Conservation (phyloP, 2,888 invertebrate species). For the Onchidella celtica region DNA sequence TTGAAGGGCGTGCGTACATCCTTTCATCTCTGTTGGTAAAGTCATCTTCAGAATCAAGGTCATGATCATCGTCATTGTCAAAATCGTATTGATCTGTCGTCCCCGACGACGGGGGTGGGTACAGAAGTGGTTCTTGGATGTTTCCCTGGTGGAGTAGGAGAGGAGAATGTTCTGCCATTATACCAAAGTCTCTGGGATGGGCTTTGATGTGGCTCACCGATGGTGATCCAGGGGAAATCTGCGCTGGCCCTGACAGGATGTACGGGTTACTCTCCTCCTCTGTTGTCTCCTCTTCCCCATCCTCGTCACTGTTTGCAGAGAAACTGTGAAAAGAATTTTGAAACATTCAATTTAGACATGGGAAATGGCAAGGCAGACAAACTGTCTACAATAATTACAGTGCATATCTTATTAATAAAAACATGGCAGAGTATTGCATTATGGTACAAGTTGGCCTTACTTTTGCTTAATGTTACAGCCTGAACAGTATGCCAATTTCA, state of each 20-base stretch:
- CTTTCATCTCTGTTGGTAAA: constrained; percentile 4
- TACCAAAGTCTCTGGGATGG: background rate
- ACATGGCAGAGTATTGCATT: no score
- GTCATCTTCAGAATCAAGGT: constrained; percentile 6
- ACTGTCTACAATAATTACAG: no score
- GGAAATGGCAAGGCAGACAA: background rate
- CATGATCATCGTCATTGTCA: constrained; percentile 27
- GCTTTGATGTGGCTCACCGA: background rate
- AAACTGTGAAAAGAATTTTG: background rate
- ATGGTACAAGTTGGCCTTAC: no score
- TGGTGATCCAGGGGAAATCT: background rate
- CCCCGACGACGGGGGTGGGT: constrained; percentile 7
- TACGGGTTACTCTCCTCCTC: background rate
- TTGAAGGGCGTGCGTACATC: background rate
- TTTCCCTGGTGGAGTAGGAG: constrained; percentile 20
- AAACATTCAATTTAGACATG: background rate
- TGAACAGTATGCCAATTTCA: no score
- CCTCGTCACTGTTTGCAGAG: constrained; percentile 13
- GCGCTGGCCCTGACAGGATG: background rate
- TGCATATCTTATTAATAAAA: no score
- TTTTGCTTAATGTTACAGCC: no score
- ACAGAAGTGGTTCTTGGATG: constrained; percentile 17
- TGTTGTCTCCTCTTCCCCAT: background rate
- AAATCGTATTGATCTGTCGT: background rate
- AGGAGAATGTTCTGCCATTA: constrained; percentile 14